Base-by-base conservation (phyloP, 2,797 vertebrate species). In the Gallinago nigripennis region DNA sequence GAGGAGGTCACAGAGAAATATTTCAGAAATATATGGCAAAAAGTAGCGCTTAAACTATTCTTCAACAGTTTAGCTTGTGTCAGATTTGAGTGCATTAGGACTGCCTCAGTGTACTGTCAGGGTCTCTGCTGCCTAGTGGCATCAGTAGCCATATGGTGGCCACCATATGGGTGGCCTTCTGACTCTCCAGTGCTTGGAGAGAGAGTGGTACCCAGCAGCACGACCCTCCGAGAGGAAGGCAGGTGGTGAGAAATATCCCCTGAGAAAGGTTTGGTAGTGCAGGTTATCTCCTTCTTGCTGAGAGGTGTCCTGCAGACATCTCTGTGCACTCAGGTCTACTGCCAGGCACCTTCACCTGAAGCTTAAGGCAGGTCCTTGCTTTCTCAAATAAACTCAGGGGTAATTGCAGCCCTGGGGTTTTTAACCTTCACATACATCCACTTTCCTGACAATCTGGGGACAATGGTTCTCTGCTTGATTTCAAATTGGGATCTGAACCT, bases 241-340 rank as follows among this genome's bases (percentile, higher is more conserved):
- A n/a, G 7, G 2, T 12, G 3, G 14, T 28, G 10, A 78, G 31
- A 83, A 75, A 53, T 4, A 39, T 1, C 16, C 16, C 27, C 6
- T 0, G 0, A 0, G 33, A 27, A 51, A 75, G 27, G 12, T 51
- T 51, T 60, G 11, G 27, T 3, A 30, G 17, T 33, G 65, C 43
- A 63, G 16, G 24, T 73, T 18, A 61, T 25, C 60, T 76, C 27
- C 31, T 82, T 37, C 41, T 46, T 16, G n/a, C 31, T 11, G 41
- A 35, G 8, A 8, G 3, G 5, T 1, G 24, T 58, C 56, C 39
- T 31, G 37, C 6, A 6, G 64, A 27, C 50, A 51, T 2, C 7
- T 3, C 17, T 25, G 7, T 2, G 0, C 19, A 11, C 70, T 51
- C 57, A 27, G 57, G 10, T 75, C 14, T 66, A 30, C 84, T 81